A percentile compares a stretch with the other conserved stretches of the same genome.
These are phyloP conservation scores for Drosophila buzzatii DNA, from an alignment of 2,888 invertebrate species.

Conservation along the genomic window DNA sequence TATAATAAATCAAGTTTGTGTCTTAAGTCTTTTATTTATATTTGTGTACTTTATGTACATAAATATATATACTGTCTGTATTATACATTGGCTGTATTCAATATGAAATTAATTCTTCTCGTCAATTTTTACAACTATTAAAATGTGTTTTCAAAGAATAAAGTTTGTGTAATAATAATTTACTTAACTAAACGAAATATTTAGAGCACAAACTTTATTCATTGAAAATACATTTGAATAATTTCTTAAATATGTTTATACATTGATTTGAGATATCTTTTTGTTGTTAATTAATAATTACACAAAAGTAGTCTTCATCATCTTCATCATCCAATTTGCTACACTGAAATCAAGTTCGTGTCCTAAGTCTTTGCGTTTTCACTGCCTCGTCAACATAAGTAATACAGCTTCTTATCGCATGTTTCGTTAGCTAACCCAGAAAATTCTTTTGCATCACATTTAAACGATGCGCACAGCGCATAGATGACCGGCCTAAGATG, in stretches of 20 bases:
- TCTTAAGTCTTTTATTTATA: background rate
- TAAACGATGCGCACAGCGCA: no score
- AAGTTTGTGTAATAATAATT: background rate
- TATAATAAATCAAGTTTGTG: background rate
- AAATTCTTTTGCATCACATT: conserved; percentile 51
- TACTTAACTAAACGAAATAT: no score
- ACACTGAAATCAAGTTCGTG: conserved; percentile 53
- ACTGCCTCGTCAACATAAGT: conserved; percentile 16
- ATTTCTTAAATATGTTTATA: no score
- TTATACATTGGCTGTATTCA: background rate
- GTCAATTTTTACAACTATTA: background rate
- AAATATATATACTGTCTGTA: background rate
- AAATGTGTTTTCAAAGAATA: background rate
- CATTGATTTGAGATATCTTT: no score
- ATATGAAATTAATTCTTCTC: background rate
- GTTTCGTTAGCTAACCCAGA: conserved; percentile 22
- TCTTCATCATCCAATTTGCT: no score
- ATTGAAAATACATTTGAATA: no score
- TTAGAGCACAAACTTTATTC: no score
- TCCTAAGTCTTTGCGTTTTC: conserved; percentile 59
- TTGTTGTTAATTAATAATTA: no score
- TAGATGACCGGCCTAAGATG: conserved; percentile 16
- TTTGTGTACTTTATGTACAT: background rate
- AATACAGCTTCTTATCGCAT: conserved; percentile 26
- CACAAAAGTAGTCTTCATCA: background rate